Evolutionary conservation across 2,797 vertebrate species (phyloP).

Genomic region (Borostomias antarcticus): DNA sequence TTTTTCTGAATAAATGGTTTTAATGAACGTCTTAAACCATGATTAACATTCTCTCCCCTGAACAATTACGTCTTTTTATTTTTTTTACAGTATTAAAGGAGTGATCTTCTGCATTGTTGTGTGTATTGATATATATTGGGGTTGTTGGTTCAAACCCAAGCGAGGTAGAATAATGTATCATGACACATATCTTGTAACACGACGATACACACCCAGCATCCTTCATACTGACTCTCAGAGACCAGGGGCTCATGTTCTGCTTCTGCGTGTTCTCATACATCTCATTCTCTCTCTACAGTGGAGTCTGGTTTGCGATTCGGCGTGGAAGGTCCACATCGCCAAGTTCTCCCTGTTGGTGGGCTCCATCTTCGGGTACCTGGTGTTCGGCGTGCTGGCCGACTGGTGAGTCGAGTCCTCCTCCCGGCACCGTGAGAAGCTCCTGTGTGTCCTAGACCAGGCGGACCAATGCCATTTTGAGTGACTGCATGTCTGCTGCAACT

Average conservation of each 20-base stretch:
- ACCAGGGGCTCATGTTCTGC: not conserved
- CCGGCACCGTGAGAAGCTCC: no score
- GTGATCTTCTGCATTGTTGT: not conserved
- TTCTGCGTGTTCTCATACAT: constrained; percentile 45
- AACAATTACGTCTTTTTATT: not conserved
- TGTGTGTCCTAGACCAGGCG: no score
- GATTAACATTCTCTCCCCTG: no score
- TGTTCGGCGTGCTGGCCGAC: constrained; percentile 94
- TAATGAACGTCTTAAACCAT: not conserved
- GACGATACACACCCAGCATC: not conserved
- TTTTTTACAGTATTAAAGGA: not conserved
- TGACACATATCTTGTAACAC: no score
- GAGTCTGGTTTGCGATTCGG: constrained; percentile 91
- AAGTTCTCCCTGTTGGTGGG: constrained; percentile 97
- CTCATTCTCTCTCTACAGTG: constrained; percentile 80
- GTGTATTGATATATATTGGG: not conserved
- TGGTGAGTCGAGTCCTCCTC: constrained; percentile 84
- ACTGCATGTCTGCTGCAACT: no score
- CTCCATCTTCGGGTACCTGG: constrained; percentile 96
- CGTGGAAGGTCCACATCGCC: constrained; percentile 96
- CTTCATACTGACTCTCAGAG: not conserved
- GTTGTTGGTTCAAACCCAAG: not conserved
- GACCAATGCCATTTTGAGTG: no score
- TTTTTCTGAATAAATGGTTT: not conserved
- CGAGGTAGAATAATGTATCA: not conserved